These are phyloP conservation scores for Carpatolechia fugitivella DNA, from an alignment of 2,888 invertebrate species.

Conservation along the genomic window DNA sequence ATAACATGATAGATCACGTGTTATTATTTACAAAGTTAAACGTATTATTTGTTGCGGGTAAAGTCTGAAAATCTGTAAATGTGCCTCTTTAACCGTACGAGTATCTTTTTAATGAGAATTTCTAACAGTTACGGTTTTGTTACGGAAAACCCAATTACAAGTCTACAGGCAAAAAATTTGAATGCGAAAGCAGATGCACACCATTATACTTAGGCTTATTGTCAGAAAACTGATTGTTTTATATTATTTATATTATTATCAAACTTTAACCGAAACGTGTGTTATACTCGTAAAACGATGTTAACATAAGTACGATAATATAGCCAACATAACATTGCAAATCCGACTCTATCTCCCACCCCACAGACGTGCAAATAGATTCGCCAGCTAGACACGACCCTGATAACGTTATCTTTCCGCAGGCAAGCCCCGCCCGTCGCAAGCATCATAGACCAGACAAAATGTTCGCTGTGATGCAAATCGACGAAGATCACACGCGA, in stretches of 20 bases:
- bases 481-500: constrained; percentile 91
- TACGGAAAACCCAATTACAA: too few species aligned
- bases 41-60: too few species aligned
- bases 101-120: too few species aligned
- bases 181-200: too few species aligned
- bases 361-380: not conserved
- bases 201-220: too few species aligned
- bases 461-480: constrained; percentile 95
- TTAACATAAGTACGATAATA: not conserved
- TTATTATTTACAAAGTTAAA: too few species aligned
- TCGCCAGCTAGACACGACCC: constrained; percentile 18
- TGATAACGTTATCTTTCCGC: constrained; percentile 69
- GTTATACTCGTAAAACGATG: not conserved
- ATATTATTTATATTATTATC: not conserved
- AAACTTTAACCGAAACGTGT: not conserved
- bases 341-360: not conserved
- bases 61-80: too few species aligned
- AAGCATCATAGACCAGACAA: constrained; percentile 78
- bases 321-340: not conserved
- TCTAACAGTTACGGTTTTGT: not conserved
- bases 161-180: too few species aligned
- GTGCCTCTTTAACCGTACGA: too few species aligned
- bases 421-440: constrained; percentile 74
- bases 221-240: too few species aligned
- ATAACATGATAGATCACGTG: too few species aligned